A percentile compares a stretch with the other conserved stretches of the same genome.
Conservation (phyloP, 2,797 vertebrate genomes). For the Sylvilagus floridanus region DNA sequence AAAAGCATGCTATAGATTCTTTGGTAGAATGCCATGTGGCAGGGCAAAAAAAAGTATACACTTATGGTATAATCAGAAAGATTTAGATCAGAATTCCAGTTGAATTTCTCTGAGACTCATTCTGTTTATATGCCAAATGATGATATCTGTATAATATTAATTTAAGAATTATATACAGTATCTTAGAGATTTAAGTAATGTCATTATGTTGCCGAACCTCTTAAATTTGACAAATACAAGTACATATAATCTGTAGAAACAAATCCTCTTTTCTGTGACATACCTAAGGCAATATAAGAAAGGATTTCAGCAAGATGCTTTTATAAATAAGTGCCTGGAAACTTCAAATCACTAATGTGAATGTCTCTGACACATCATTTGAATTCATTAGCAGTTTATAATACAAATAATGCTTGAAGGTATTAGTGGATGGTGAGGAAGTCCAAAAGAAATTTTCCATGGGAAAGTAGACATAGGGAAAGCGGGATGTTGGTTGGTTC, state of each 20-base stretch:
- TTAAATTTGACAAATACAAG: not conserved
- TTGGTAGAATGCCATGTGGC: not conserved
- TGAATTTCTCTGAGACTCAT: not conserved
- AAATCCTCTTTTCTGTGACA: not conserved
- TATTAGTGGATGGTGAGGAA: not conserved
- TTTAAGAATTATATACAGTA: slow-evolving; percentile 28
- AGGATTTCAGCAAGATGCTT: not conserved
- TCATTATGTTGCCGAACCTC: not conserved
- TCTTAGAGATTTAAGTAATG: not conserved
- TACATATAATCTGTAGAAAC: not conserved
- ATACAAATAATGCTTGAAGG: not conserved
- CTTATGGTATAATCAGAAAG: not conserved
- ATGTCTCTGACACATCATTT: not conserved
- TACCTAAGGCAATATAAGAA: not conserved
- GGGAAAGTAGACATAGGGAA: not conserved
- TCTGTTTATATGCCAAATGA: slow-evolving; percentile 1
- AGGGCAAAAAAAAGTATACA: not conserved
- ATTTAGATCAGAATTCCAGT: not conserved
- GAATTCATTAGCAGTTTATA: slow-evolving; percentile 37
- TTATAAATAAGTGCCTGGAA: not conserved
- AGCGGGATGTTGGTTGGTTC: not conserved
- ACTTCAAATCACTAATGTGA: not conserved
- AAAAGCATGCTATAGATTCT: not conserved
- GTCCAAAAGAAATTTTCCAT: slow-evolving; percentile 1
- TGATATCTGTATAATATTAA: not conserved